Evolutionary conservation across 2,113 vertebrate genomes (phyloP).

Genomic region (Promerops cafer): DNA sequence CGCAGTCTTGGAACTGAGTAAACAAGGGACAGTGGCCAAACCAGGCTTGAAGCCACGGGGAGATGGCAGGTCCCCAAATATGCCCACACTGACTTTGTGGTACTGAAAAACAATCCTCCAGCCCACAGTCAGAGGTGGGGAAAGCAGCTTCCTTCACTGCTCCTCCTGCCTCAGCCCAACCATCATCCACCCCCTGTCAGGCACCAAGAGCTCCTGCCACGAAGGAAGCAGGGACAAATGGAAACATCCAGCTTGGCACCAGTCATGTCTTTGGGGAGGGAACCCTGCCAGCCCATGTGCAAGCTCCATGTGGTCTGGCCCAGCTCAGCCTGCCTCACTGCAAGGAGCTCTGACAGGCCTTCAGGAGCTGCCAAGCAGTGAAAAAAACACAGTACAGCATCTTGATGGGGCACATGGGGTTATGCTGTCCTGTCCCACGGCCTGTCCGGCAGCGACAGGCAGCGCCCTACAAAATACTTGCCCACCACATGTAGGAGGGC

Average conservation of each 20-base stretch:
- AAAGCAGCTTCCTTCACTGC: not conserved
- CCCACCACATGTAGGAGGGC: not conserved
- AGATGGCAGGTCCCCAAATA: not conserved
- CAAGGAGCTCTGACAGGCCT: not conserved
- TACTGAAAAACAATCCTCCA: not conserved
- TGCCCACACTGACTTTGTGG: not conserved
- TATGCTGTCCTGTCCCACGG: not conserved
- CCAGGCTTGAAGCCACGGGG: not conserved
- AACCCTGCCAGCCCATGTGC: conserved; percentile 25
- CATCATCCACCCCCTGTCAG: not conserved
- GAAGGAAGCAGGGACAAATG: not conserved
- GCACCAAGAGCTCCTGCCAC: not conserved
- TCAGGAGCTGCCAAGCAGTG: not conserved
- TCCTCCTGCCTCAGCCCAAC: not conserved
- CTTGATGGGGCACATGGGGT: not conserved
- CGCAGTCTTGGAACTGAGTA: not conserved
- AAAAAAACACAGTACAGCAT: not conserved
- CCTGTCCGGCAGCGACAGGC: not conserved
- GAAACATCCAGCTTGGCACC: conserved; percentile 38
- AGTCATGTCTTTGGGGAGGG: not conserved
- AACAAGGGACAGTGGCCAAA: not conserved
- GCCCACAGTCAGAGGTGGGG: not conserved
- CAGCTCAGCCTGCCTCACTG: not conserved
- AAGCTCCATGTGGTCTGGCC: not conserved
- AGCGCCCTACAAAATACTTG: not conserved